Percentiles rank a stretch among this genome's conserved stretches.
Conservation (phyloP, 2,888 invertebrate genomes). For the Plebejus argus region DNA sequence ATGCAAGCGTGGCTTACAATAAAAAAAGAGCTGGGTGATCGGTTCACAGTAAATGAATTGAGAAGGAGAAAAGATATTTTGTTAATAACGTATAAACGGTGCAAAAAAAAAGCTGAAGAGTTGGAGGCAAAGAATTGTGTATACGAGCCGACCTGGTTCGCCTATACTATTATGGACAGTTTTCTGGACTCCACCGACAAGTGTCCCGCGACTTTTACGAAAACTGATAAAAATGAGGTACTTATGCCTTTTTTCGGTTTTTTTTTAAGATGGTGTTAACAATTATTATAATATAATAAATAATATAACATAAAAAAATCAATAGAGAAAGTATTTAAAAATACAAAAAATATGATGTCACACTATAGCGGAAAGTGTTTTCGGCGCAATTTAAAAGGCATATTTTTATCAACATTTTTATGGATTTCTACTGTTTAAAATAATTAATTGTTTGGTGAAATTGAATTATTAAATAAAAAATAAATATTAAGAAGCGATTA, state of each 20-base stretch:
- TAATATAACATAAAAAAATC: too few relatives aligned
- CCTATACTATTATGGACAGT: not conserved
- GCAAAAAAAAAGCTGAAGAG: not conserved
- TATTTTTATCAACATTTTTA: too few relatives aligned
- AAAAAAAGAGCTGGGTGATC: not conserved
- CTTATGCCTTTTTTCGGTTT: not conserved
- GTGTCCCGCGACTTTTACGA: not conserved
- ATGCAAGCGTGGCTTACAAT: not conserved
- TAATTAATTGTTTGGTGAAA: too few relatives aligned
- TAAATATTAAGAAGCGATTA: too few relatives aligned
- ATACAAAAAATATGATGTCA: too few relatives aligned
- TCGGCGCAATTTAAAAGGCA: too few relatives aligned
- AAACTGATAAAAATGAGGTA: not conserved
- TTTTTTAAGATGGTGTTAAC: not conserved
- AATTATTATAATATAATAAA: too few relatives aligned
- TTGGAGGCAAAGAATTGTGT: not conserved
- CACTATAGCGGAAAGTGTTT: too few relatives aligned
- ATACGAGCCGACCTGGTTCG: constrained; percentile 19
- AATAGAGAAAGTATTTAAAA: too few relatives aligned
- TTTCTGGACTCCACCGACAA: constrained; percentile 7
- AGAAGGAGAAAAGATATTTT: not conserved
- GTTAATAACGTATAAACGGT: not conserved
- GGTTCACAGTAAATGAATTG: not conserved
- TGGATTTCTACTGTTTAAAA: too few relatives aligned
- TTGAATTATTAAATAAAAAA: too few relatives aligned